Conservation (phyloP, 2,113 vertebrate species). For the Nothobranchius kuhntae region DNA sequence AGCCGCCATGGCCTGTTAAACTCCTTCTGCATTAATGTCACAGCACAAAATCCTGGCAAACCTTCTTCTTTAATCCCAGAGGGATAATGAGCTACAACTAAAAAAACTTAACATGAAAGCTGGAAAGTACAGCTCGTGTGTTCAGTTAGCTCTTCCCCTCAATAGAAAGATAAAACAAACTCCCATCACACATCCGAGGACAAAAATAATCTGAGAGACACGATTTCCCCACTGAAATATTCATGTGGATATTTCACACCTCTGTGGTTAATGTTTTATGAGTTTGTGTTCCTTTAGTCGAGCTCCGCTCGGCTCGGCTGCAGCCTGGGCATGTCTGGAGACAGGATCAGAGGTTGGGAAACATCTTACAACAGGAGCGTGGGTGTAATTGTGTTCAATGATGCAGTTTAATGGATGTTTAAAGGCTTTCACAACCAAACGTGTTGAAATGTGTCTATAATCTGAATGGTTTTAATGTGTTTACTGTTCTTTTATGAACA, state of each 20-base stretch:
- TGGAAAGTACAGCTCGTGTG: not conserved
- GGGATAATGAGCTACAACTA: not conserved
- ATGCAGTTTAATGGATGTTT: conserved; percentile 10
- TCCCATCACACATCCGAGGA: not conserved
- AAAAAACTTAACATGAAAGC: conserved; percentile 7
- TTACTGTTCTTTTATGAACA: not conserved
- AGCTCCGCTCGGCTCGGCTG: conserved; percentile 32
- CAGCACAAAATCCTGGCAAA: conserved; percentile 1
- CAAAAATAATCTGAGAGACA: not conserved
- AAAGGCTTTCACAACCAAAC: conserved; percentile 10
- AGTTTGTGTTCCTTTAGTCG: conserved; percentile 22
- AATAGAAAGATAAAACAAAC: conserved; percentile 20
- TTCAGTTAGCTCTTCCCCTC: not conserved
- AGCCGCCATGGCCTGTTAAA: conserved; percentile 11
- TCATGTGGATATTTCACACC: conserved; percentile 59
- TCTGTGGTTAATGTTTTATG: conserved; percentile 65
- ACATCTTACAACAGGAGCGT: conserved; percentile 21
- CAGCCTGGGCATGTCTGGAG: conserved; percentile 22
- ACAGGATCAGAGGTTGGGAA: conserved; percentile 28
- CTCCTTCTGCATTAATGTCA: not conserved
- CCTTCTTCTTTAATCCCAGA: not conserved
- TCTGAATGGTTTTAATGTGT: conserved; percentile 9
- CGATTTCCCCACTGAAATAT: conserved; percentile 55
- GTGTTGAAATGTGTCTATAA: too few relatives aligned
- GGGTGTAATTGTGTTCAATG: not conserved